phyloP scores from a whole-genome alignment of 2,797 vertebrate genomes.

The Glossophaga mutica region DNA sequence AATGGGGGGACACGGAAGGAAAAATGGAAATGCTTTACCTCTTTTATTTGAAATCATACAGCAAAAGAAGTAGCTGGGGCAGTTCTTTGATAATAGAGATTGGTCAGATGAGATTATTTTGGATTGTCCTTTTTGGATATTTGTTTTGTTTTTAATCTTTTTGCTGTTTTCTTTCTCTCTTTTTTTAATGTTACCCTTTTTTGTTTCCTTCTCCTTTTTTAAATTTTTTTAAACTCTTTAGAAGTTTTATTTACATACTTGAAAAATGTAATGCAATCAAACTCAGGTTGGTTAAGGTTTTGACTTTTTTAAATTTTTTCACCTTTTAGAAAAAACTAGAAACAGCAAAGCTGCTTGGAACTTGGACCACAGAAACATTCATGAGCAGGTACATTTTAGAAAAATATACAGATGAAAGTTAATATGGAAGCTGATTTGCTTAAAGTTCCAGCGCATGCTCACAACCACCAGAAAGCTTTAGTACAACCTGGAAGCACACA shows the following conservation, averaged over 20 bases:
- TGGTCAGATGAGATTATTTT: background rate
- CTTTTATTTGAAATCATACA: background rate
- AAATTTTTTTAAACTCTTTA: background rate
- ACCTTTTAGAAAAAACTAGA: background rate
- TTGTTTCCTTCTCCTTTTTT: background rate
- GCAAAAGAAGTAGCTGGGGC: background rate
- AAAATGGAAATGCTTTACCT: background rate
- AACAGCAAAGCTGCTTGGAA: background rate
- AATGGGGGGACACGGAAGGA: background rate
- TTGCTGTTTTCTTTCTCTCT: background rate
- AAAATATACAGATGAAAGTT: background rate
- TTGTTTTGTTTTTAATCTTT: background rate
- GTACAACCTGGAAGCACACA: background rate
- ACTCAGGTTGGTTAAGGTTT: background rate
- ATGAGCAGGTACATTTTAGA: background rate
- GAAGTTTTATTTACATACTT: background rate
- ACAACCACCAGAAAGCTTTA: background rate
- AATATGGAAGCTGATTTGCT: background rate
- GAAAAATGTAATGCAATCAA: background rate
- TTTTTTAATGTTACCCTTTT: background rate
- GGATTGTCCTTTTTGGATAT: background rate
- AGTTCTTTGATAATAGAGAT: background rate
- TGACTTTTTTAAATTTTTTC: background rate
- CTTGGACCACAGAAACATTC: background rate
- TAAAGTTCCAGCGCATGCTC: background rate